Conservation (phyloP, 2,797 vertebrate species). For the Melanogrammus aeglefinus region DNA sequence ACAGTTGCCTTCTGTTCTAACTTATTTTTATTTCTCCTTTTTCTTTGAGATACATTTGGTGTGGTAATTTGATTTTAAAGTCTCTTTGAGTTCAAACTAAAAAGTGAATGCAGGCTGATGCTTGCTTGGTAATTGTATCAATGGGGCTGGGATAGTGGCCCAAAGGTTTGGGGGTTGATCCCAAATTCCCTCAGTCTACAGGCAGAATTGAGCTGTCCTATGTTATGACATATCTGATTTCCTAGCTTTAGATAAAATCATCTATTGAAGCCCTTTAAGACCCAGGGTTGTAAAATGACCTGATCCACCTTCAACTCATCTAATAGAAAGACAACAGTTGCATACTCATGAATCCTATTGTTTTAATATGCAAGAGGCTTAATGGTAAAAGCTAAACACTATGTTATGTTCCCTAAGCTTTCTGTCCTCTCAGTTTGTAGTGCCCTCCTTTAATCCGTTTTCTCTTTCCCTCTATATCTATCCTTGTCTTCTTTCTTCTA, state of each 20-base stretch:
- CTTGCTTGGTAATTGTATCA: not conserved
- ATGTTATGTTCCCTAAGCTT: not conserved
- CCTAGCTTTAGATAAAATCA: not conserved
- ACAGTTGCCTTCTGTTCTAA: not conserved
- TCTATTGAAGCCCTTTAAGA: not conserved
- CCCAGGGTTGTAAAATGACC: too few relatives aligned
- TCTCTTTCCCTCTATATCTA: conserved; percentile 6
- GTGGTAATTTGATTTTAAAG: not conserved
- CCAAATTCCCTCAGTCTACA: not conserved
- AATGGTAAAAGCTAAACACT: not conserved
- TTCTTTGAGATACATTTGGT: not conserved
- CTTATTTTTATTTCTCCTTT: not conserved
- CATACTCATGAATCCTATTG: not conserved
- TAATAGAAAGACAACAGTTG: not conserved
- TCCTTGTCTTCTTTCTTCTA: not conserved
- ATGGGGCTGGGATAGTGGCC: not conserved
- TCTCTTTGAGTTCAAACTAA: not conserved
- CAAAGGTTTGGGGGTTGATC: not conserved
- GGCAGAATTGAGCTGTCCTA: not conserved
- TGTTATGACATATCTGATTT: not conserved
- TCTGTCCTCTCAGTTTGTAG: not conserved
- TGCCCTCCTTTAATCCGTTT: conserved; percentile 9
- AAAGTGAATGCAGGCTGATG: not conserved
- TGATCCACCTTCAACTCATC: not conserved
- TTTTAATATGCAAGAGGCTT: too few relatives aligned